Conservation (phyloP, 2,113 vertebrate species). For the Halcyon senegalensis region DNA sequence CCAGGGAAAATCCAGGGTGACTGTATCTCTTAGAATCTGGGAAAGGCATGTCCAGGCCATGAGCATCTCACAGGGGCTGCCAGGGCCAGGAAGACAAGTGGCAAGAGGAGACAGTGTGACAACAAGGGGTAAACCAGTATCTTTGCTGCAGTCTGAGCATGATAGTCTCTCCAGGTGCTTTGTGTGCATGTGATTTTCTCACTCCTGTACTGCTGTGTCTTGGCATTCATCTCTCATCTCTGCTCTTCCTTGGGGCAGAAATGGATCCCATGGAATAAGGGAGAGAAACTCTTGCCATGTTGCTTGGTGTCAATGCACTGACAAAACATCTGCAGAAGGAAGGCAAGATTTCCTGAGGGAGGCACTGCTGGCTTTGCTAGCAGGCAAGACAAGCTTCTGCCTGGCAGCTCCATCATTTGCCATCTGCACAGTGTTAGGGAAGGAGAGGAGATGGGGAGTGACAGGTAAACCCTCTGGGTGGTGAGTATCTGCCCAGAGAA, state of each 20-base stretch:
- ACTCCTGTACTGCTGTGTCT: background rate
- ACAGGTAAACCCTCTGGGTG: background rate
- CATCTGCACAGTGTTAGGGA: background rate
- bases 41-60: background rate
- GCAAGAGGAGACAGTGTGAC: background rate
- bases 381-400: background rate
- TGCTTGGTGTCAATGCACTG: background rate
- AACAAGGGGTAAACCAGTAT: rapidly evolving
- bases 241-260: background rate
- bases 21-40: background rate
- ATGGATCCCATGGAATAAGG: background rate
- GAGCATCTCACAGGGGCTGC: background rate
- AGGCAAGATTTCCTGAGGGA: background rate
- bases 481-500: background rate
- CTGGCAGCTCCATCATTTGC: background rate
- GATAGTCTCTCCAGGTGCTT: background rate
- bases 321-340: background rate
- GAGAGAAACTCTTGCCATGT: background rate
- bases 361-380: background rate
- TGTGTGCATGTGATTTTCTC: background rate
- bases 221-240: background rate
- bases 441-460: background rate
- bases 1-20: background rate
- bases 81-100: background rate
- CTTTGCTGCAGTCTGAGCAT: background rate